Conservation (phyloP, 2,888 invertebrate species). For the Tryphoninae sp. region DNA sequence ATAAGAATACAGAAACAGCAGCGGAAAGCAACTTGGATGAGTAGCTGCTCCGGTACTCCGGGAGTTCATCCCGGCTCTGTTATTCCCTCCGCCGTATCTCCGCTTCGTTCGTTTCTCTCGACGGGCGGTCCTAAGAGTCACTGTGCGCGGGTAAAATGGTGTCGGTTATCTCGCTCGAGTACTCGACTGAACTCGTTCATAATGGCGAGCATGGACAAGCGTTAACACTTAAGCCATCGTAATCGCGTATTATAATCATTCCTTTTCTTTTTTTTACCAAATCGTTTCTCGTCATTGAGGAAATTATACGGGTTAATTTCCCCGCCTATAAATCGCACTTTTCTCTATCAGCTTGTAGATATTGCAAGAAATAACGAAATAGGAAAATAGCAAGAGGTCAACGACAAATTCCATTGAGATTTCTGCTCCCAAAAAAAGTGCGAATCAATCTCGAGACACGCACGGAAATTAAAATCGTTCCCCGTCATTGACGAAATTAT, state of each 20-base stretch:
- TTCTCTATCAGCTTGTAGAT: no score
- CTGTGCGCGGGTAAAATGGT: slow-evolving; percentile 48
- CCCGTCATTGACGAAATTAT: background rate
- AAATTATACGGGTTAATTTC: no score
- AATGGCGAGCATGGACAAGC: slow-evolving; percentile 4
- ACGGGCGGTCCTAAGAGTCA: slow-evolving; percentile 58
- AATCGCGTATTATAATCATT: background rate
- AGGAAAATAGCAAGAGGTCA: background rate
- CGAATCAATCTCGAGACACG: background rate
- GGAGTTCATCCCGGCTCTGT: slow-evolving; percentile 50
- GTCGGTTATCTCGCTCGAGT: slow-evolving; percentile 44
- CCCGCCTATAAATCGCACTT: no score
- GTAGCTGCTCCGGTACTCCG: slow-evolving; percentile 60
- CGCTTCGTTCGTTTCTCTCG: slow-evolving; percentile 47
- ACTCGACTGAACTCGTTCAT: slow-evolving; percentile 11
- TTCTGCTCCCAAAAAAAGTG: background rate
- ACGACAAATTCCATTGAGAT: background rate
- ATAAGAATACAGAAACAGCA: slow-evolving; percentile 53
- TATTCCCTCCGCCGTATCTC: slow-evolving; percentile 27
- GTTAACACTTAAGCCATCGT: background rate
- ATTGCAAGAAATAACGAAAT: no score
- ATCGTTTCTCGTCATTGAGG: background rate
- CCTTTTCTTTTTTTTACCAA: background rate
- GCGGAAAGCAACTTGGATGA: slow-evolving; percentile 46
- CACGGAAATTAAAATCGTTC: background rate